phyloP scores from a whole-genome alignment of 92 coral and sea anemone species.

The Epizoanthus fatuus region DNA sequence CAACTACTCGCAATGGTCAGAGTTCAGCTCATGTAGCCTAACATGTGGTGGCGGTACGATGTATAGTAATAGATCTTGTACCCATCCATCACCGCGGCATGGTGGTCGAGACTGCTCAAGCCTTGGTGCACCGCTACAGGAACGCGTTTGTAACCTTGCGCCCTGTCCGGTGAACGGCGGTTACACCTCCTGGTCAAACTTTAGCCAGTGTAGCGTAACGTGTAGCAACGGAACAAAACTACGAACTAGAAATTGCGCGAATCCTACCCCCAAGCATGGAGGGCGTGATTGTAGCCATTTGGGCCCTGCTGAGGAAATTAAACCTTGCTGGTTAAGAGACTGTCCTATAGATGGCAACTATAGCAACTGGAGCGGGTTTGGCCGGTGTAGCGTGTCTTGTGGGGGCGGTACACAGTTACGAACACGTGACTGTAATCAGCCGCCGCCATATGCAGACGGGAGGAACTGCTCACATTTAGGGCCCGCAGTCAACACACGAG shows the following conservation, averaged over 20 bases:
- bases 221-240: conserved; percentile 74
- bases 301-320: conserved; percentile 43
- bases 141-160: conserved; percentile 57
- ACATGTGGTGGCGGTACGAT: conserved; percentile 72
- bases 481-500: conserved; percentile 40
- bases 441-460: conserved; percentile 64
- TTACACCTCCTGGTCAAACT: conserved; percentile 75
- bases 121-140: conserved; percentile 56
- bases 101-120: conserved; percentile 73
- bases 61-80: conserved; percentile 67
- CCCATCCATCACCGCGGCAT: conserved; percentile 68
- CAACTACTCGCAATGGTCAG: conserved; percentile 70
- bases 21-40: conserved; percentile 58
- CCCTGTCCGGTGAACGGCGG: conserved; percentile 83
- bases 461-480: conserved; percentile 72
- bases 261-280: conserved; percentile 70
- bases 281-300: conserved; percentile 57
- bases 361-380: conserved; percentile 68
- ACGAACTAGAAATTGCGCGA: conserved; percentile 62
- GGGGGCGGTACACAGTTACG: conserved; percentile 76
- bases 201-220: conserved; percentile 63
- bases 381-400: conserved; percentile 69
- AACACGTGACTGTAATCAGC: conserved; percentile 62
- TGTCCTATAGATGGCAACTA: conserved; percentile 84
- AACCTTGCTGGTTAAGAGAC: conserved; percentile 42